phyloP scores from a whole-genome alignment of 2,113 vertebrate species.

The Varanus komodoensis region DNA sequence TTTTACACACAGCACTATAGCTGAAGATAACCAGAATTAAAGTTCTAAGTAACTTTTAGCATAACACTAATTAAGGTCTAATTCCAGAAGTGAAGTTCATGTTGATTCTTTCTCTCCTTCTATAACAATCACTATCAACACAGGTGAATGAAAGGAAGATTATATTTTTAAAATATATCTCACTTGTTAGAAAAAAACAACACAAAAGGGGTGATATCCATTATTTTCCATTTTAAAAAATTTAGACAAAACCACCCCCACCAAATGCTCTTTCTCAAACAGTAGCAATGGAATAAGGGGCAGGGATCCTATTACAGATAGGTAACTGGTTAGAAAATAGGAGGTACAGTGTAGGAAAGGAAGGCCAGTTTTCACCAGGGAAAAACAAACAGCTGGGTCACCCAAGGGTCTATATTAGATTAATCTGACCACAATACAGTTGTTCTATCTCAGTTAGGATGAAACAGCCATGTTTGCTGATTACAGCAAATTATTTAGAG shows the following conservation, averaged over 20 bases:
- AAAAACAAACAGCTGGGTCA: not conserved
- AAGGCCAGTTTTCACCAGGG: not conserved
- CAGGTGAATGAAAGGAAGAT: not conserved
- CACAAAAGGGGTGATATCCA: not conserved
- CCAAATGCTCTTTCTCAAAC: not conserved
- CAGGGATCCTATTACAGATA: not conserved
- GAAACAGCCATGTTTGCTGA: not conserved
- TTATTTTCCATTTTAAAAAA: slow-evolving; percentile 1
- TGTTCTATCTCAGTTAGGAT: not conserved
- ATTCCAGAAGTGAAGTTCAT: not conserved
- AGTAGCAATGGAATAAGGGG: not conserved
- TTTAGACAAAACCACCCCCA: not conserved
- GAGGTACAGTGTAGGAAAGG: not conserved
- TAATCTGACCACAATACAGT: too few relatives aligned
- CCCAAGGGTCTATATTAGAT: not conserved
- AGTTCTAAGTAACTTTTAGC: not conserved
- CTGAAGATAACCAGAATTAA: not conserved
- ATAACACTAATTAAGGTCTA: too few relatives aligned
- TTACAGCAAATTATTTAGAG: not conserved
- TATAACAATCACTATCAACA: not conserved
- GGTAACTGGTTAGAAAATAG: not conserved
- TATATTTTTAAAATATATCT: not conserved
- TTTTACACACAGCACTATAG: not conserved
- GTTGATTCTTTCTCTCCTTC: not conserved
- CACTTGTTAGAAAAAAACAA: not conserved